Percentiles rank a stretch among this genome's conserved stretches.
Conservation (phyloP, 2,888 invertebrate species). For the Idaea straminata region DNA sequence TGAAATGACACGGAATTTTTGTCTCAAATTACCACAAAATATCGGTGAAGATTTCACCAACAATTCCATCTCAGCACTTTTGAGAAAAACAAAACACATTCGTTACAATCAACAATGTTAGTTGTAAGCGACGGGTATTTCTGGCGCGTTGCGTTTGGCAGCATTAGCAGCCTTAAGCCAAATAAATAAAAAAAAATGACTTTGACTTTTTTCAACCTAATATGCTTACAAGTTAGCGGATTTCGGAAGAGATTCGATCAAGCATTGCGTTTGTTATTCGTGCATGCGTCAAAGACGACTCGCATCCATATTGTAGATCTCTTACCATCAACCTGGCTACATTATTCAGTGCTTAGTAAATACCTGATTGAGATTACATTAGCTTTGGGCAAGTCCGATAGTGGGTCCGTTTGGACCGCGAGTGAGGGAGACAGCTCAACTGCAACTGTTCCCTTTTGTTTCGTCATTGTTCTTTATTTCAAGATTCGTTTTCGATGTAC, state of each 20-base stretch:
- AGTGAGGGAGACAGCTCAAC: slow-evolving; percentile 62
- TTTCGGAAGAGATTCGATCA: neutral
- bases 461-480: slow-evolving; percentile 47
- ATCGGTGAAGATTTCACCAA: no score
- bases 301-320: neutral
- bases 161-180: no score
- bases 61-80: no score
- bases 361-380: slow-evolving; percentile 74
- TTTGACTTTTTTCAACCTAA: no score
- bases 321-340: slow-evolving; percentile 32
- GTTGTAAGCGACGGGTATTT: no score
- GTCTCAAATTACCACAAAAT: no score
- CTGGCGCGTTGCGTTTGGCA: no score
- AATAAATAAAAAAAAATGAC: no score
- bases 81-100: no score
- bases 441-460: slow-evolving; percentile 55
- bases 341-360: slow-evolving; percentile 61
- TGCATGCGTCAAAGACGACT: neutral
- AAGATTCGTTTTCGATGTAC: slow-evolving; percentile 54
- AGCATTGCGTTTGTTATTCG: neutral
- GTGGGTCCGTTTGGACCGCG: slow-evolving; percentile 47
- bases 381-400: slow-evolving; percentile 69
- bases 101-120: no score
- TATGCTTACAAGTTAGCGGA: neutral
- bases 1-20: no score